These are phyloP conservation scores for Eupithecia abbreviata DNA, from an alignment of 2,888 invertebrate genomes.

Conservation along the genomic window DNA sequence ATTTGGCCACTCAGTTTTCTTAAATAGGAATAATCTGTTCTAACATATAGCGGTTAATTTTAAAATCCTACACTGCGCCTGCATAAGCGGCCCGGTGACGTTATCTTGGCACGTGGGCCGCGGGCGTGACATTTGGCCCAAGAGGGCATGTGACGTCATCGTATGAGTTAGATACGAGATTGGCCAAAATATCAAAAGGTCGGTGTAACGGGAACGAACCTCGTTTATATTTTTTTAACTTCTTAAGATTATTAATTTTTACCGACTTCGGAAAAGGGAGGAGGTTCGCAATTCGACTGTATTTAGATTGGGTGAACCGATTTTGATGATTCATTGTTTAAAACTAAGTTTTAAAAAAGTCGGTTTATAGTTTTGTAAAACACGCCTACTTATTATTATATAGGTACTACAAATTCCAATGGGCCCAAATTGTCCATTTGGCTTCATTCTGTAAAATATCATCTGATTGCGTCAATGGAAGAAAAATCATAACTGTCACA, in stretches of 20 bases:
- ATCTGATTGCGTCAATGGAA: no score
- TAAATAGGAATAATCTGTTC: not conserved
- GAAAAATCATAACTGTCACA: not conserved
- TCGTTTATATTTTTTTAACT: not conserved
- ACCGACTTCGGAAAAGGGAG: no score
- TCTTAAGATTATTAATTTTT: no score
- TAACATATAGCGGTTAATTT: conserved; percentile 35
- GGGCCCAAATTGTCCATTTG: no score
- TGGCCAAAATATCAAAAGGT: not conserved
- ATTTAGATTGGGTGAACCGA: no score
- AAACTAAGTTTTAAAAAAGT: no score
- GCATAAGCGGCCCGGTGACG: conserved; percentile 53
- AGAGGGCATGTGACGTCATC: conserved; percentile 69
- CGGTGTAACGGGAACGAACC: not conserved
- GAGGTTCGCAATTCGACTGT: no score
- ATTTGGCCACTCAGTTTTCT: not conserved
- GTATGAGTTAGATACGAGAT: conserved; percentile 42
- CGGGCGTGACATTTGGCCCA: conserved; percentile 74
- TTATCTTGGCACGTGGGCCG: conserved; percentile 66
- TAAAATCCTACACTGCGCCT: conserved; percentile 62
- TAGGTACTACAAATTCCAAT: not conserved
- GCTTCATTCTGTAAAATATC: no score
- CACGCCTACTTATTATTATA: no score
- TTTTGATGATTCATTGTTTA: no score
- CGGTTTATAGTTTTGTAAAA: no score